phyloP scores from a whole-genome alignment of 2,797 vertebrate species.

The Oreortyx pictus region DNA sequence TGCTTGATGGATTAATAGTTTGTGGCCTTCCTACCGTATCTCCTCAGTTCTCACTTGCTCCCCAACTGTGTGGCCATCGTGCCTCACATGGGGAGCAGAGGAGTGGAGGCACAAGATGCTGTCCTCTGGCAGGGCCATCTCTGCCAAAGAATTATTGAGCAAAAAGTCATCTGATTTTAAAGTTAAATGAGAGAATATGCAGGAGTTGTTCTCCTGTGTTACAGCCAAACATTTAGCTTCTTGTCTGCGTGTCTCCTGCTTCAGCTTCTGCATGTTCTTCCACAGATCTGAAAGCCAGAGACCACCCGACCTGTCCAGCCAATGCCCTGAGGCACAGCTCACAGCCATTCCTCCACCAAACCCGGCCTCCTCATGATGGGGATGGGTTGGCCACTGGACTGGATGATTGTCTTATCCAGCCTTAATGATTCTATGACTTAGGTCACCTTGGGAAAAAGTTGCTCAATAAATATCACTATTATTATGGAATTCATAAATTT shows the following conservation, averaged over 20 bases:
- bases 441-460: background rate
- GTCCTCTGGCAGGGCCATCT: background rate
- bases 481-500: background rate
- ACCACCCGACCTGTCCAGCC: background rate
- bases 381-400: no score
- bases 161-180: background rate
- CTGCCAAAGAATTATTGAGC: background rate
- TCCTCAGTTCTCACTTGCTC: background rate
- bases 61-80: rapidly evolving
- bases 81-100: background rate
- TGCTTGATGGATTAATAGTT: background rate
- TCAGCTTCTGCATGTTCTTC: background rate
- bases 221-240: background rate
- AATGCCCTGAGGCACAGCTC: background rate
- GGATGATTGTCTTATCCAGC: no score
- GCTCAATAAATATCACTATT: background rate
- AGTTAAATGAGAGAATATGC: background rate
- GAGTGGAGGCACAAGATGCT: background rate
- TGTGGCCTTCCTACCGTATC: background rate
- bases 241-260: background rate
- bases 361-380: no score
- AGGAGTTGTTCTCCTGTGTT: background rate
- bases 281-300: background rate
- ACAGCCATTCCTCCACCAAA: background rate
- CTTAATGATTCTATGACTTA: background rate